phyloP scores from a whole-genome alignment of 1,140 invertebrate species.

The Drosophila melanica region DNA sequence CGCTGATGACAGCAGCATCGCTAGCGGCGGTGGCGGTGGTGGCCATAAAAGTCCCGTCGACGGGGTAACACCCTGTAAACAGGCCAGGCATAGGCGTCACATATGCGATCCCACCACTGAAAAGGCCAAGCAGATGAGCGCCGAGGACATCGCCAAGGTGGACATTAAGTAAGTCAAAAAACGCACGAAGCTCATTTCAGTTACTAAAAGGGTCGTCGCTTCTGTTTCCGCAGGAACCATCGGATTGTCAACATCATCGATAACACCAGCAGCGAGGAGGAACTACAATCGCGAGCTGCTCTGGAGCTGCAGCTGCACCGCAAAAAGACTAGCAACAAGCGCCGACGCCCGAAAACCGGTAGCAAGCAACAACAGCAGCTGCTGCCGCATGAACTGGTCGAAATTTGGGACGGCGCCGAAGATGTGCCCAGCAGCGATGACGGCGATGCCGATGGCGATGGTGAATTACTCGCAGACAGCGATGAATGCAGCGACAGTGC shows the following conservation, averaged over 20 bases:
- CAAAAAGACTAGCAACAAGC: conserved; percentile 79
- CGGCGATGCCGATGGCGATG: conserved; percentile 67
- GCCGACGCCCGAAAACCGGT: conserved; percentile 70
- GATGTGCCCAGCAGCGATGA: conserved; percentile 78
- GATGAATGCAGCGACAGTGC: conserved; percentile 81
- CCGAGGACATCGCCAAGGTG: conserved; percentile 70
- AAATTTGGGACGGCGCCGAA: conserved; percentile 81
- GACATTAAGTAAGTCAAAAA: conserved; percentile 67
- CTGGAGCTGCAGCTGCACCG: conserved; percentile 57
- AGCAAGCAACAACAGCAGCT: conserved; percentile 69
- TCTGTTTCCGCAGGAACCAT: conserved; percentile 58
- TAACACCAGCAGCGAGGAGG: conserved; percentile 81
- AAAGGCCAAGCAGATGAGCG: conserved; percentile 61
- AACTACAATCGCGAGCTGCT: conserved; percentile 64
- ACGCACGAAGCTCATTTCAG: neutral
- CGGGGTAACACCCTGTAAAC: conserved; percentile 85
- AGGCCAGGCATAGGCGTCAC: conserved; percentile 78
- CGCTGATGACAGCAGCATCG: conserved; percentile 84
- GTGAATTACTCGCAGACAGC: conserved; percentile 77
- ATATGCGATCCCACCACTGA: conserved; percentile 76
- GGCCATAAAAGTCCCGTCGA: conserved; percentile 76
- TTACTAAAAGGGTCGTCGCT: neutral
- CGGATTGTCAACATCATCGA: conserved; percentile 83
- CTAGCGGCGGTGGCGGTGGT: conserved; percentile 58
- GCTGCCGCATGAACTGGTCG: conserved; percentile 76